phyloP scores from a whole-genome alignment of 2,113 vertebrate species.

The Oreochromis spilurus region DNA sequence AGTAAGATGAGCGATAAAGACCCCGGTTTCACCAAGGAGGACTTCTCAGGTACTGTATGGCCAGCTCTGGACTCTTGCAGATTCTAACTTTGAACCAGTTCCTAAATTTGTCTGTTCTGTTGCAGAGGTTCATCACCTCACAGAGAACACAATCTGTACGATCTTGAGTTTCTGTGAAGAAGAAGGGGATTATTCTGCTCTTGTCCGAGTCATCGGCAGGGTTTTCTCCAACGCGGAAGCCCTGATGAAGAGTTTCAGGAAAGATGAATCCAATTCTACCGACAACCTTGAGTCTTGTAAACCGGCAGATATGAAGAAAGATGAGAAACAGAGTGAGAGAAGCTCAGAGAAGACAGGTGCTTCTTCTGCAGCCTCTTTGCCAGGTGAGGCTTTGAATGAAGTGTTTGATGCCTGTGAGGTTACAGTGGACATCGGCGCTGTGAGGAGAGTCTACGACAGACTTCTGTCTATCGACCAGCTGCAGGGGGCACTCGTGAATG shows the following conservation, averaged over 20 bases:
- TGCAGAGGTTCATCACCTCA: slow-evolving; percentile 89
- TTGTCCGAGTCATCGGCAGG: slow-evolving; percentile 88
- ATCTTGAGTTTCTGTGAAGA: slow-evolving; percentile 88
- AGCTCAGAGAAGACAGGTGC: slow-evolving; percentile 69
- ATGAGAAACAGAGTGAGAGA: slow-evolving; percentile 83
- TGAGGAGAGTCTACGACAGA: slow-evolving; percentile 87
- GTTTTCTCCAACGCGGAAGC: slow-evolving; percentile 91
- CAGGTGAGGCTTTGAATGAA: slow-evolving; percentile 75
- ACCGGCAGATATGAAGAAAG: slow-evolving; percentile 80
- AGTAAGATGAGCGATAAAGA: slow-evolving; percentile 83
- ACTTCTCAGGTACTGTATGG: slow-evolving; percentile 84
- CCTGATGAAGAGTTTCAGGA: slow-evolving; percentile 90
- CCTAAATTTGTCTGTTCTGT: not conserved
- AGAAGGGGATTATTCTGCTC: slow-evolving; percentile 85
- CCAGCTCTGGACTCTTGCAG: not conserved
- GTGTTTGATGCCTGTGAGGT: slow-evolving; percentile 79
- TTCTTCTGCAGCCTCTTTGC: slow-evolving; percentile 59
- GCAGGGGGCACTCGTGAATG: slow-evolving; percentile 92
- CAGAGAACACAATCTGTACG: slow-evolving; percentile 86
- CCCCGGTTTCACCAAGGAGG: slow-evolving; percentile 73
- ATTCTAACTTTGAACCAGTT: not conserved
- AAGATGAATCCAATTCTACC: slow-evolving; percentile 77
- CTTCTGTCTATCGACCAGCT: slow-evolving; percentile 88
- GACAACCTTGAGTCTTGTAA: slow-evolving; percentile 78
- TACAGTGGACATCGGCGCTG: slow-evolving; percentile 85